A percentile compares a stretch with the other conserved stretches of the same genome.
Evolutionary conservation across 2,888 invertebrate genomes (phyloP).

Genomic region (Epistrophe grossulariae): DNA sequence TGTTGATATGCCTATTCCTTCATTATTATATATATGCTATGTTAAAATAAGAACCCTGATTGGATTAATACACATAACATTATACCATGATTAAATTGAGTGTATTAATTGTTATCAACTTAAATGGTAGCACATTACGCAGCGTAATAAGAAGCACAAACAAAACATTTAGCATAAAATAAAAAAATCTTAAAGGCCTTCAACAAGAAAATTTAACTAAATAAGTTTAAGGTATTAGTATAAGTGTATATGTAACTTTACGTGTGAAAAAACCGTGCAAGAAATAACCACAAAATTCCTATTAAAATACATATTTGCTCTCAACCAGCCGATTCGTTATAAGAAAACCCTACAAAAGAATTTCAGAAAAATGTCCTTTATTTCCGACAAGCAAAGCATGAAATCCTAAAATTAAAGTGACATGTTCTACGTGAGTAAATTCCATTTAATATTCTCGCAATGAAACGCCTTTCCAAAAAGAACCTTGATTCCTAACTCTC

Average conservation of each 20-base stretch:
- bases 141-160: too few species aligned
- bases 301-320: conserved; percentile 9
- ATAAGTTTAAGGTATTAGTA: neutral
- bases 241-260: neutral
- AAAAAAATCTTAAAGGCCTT: neutral
- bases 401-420: conserved; percentile 62
- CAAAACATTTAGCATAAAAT: neutral
- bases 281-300: conserved; percentile 23
- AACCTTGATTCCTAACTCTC: conserved; percentile 15
- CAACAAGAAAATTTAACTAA: neutral
- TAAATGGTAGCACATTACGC: neutral
- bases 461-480: conserved; percentile 20
- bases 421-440: conserved; percentile 52
- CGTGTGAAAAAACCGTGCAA: neutral
- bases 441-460: conserved; percentile 50
- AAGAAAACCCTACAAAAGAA: conserved; percentile 9
- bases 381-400: conserved; percentile 58
- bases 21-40: neutral
- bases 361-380: conserved; percentile 43
- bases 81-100: neutral
- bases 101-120: neutral
- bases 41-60: conserved; percentile 6
- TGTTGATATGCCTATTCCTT: neutral
- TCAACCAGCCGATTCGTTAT: neutral
- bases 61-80: neutral